phyloP scores from a whole-genome alignment of 2,888 invertebrate species.

The Tipula lateralis region DNA sequence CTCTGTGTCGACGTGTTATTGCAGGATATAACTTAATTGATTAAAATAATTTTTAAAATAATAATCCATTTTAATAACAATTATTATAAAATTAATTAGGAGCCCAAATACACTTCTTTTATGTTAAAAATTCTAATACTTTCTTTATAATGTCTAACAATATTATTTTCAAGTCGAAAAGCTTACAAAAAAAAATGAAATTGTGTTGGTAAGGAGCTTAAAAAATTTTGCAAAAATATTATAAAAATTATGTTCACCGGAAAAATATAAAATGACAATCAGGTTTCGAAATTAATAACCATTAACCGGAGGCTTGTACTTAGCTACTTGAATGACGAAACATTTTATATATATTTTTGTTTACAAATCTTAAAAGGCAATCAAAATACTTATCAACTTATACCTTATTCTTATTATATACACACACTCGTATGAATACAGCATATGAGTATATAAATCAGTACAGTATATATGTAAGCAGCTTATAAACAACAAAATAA shows the following conservation, averaged over 20 bases:
- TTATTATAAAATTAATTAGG: too few relatives aligned
- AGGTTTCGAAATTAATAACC: neutral
- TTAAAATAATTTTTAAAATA: too few relatives aligned
- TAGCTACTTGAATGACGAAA: neutral
- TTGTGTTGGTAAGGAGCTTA: neutral
- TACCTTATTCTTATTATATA: neutral
- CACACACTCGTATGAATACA: too few relatives aligned
- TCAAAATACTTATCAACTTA: neutral
- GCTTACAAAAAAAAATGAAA: neutral
- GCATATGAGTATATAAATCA: neutral
- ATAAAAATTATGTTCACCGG: neutral
- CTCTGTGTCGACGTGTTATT: too few relatives aligned
- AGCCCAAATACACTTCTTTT: too few relatives aligned
- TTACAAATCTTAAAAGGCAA: slow-evolving; percentile 5
- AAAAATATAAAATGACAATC: neutral
- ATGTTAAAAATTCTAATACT: too few relatives aligned
- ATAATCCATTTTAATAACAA: too few relatives aligned
- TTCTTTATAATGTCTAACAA: too few relatives aligned
- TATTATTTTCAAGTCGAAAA: neutral
- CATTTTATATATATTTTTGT: neutral
- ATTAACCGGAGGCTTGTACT: neutral
- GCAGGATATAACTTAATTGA: too few relatives aligned
- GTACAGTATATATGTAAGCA: neutral
- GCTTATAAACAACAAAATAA: slow-evolving; percentile 2
- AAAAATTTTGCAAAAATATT: neutral